Conservation (phyloP, 2,113 vertebrate genomes). For the Columba livia region DNA sequence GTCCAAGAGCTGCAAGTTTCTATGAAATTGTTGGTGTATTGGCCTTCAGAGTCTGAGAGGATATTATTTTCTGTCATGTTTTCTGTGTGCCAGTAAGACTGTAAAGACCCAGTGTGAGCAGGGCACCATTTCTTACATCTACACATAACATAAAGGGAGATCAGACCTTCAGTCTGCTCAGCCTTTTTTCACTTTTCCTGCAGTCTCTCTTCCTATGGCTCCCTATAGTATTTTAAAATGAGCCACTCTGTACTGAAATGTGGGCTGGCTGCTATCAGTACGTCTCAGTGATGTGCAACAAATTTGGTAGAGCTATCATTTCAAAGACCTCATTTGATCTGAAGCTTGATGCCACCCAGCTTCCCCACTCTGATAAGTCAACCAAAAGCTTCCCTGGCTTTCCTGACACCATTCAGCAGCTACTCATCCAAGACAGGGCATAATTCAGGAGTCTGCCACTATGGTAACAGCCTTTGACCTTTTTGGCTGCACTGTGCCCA, state of each 20-base stretch:
- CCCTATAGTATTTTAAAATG: background rate
- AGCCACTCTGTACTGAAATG: background rate
- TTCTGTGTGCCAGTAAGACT: background rate
- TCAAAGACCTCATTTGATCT: background rate
- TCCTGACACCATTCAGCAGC: background rate
- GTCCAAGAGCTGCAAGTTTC: background rate
- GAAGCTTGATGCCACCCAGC: background rate
- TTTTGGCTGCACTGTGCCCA: background rate
- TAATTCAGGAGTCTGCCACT: background rate
- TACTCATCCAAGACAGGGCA: background rate
- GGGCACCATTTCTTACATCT: background rate
- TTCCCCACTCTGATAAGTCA: background rate
- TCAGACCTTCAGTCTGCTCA: background rate
- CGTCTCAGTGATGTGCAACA: background rate
- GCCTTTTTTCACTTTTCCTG: background rate
- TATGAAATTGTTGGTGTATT: background rate
- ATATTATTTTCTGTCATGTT: background rate
- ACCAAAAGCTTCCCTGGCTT: background rate
- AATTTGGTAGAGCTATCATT: background rate
- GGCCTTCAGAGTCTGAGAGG: background rate
- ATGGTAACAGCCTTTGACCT: background rate
- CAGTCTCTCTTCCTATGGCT: background rate
- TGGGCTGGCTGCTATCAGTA: background rate
- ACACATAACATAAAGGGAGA: background rate
- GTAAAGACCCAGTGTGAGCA: background rate